These are phyloP conservation scores for Conus ventricosus DNA, from an alignment of 1,140 invertebrate genomes.

Conservation along the genomic window DNA sequence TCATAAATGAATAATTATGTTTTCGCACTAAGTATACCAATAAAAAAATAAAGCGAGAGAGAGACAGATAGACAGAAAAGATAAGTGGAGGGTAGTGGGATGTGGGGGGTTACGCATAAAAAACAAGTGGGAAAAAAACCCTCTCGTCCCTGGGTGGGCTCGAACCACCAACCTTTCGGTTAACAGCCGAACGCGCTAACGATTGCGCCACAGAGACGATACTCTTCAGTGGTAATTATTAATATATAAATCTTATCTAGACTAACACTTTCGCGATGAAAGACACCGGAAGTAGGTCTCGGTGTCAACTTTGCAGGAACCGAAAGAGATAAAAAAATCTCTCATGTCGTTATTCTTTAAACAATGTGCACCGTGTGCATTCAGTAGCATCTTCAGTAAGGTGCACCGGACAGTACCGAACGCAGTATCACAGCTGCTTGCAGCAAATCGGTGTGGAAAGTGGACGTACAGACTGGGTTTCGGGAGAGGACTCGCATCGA, in stretches of 20 bases:
- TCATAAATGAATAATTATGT: too few species aligned
- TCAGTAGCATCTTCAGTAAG: not conserved
- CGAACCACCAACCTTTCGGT: slow-evolving; percentile 70
- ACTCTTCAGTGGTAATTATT: too few species aligned
- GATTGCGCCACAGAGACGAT: slow-evolving; percentile 67
- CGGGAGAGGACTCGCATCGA: not conserved
- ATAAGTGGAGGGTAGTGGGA: too few species aligned
- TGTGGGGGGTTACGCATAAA: not conserved
- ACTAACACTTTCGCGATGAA: too few species aligned
- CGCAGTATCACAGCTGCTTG: not conserved
- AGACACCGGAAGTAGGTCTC: not conserved
- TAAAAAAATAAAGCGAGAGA: not conserved
- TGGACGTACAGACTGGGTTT: not conserved
- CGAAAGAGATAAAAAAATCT: not conserved
- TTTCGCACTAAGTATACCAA: too few species aligned
- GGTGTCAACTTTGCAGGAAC: not conserved
- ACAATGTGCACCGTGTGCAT: not conserved
- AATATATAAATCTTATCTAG: not conserved
- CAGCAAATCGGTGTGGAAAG: not conserved
- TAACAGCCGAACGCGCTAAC: slow-evolving; percentile 71
- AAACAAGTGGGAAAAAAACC: not conserved
- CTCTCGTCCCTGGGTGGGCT: slow-evolving; percentile 68
- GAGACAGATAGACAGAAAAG: too few species aligned
- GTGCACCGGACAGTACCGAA: not conserved
- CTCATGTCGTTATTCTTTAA: slow-evolving; percentile 8